Evolutionary conservation across 2,888 invertebrate species (phyloP), one percentile per base, ranked within the genome.

Genomic region (Achlya flavicornis): DNA sequence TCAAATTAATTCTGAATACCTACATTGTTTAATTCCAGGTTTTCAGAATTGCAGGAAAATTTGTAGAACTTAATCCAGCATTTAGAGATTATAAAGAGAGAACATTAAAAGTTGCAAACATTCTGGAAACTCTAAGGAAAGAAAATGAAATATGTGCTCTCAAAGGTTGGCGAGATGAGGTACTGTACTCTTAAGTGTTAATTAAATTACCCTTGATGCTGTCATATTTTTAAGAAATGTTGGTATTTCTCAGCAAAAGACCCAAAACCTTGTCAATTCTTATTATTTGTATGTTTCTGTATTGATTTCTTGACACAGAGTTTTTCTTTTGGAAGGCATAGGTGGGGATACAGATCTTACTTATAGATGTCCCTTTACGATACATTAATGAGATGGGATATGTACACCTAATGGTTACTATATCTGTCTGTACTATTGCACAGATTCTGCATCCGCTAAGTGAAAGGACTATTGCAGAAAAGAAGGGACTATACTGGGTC

Each of bases 111-210:
- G 94, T 98, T 60, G 97, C 97, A 72, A 95, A 96, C 85, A 96
- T 98, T 66, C 94, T 99, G 78, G 95, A 95, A 76, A 95, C 97
- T 84, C 94, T 98, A 83, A 94, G 96, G 68, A 95, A 95, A 69
- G 96, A 97, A 77, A 96, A 97, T 80, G 95, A 96, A 75, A 97
- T 98, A 84, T 94, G 96, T 71, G 97, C 98, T 58, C 92, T 98
- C 10, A 96, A 96, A 83, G 98, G 98, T 19, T 99, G 98, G 98
- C 95, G 98, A 84, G 97, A 98, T 94, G 98, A 99, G 95, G 97
- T 97, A 88, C 57, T 58, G 64, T 12, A 43, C 41, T 32, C 58
- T 53, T 3, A 57, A 57, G 57, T 62, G 38, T 66, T 14, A 57
- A 63, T 63, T 38, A 19, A 26, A 26, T 26, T 26, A 26, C 26